Evolutionary conservation across 1,140 invertebrate genomes (phyloP), one percentile per base, ranked within the genome.

Genomic region (Monochamus saltuarius): DNA sequence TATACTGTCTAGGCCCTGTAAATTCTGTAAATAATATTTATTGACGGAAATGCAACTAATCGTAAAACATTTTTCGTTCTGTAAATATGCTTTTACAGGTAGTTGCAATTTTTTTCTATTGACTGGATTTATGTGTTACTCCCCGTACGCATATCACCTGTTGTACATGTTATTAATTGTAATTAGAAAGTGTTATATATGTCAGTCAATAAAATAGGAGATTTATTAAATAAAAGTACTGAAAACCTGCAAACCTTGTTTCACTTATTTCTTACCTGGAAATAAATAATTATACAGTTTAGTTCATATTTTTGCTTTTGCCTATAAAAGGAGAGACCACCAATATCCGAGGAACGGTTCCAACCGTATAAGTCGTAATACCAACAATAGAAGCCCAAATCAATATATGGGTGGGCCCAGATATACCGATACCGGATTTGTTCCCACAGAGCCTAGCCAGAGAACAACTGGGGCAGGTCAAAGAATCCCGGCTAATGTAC

Each of bases 121-220:
- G 60, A 62, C 64, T 65, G 60, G 50, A 57, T 59, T 50, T 59
- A 62, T 59, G 56, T 59, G 56, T 65, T 50, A 59, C 45, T 59
- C 52, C 36, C 29, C 42, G 53, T 58, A 62, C 59, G 55, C 58
- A 61, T 65, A 69, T 67, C 62, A 67, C 61, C 62, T 63, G 62
- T 66, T 65, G 58, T 69, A 68, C 62, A 69, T 69, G 63, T 69
- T 65, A 63, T 49, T 63, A 51, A 16, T 43, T 64, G 62, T 66
- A 66, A 60, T 62, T 63, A 62, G 66, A 59, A 69, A 67, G 61
- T 69, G 66, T 69, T 69, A 67, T 66, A 63, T 61, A 68, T 69
- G 65, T 69, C 62, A 67, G 67, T 69, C 67, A 69, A 67, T 67
- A 67, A 64, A 64, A 61, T 67, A 66, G 51, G 61, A 59, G 62